Percentiles rank a stretch among this genome's conserved stretches.
Conservation (phyloP, 2,113 vertebrate genomes). For the Ahaetulla prasina region DNA sequence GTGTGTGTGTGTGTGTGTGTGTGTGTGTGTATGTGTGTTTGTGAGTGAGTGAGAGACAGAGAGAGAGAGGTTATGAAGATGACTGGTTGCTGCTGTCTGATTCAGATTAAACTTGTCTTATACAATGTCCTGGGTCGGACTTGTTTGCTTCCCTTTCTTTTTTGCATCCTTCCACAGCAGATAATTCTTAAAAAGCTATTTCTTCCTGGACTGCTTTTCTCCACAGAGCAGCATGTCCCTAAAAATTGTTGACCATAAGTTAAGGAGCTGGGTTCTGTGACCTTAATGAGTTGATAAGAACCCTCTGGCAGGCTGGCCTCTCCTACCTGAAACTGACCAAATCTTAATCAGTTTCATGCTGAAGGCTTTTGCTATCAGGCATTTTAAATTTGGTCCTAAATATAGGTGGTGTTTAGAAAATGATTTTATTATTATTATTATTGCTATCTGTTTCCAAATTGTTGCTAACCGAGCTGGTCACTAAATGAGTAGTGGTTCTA, state of each 20-base stretch:
- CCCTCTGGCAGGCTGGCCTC: neutral
- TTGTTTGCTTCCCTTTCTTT: neutral
- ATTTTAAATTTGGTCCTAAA: neutral
- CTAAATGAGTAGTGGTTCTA: neutral
- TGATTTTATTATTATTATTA: neutral
- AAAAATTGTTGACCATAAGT: no score
- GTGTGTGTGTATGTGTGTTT: no score
- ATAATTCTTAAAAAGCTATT: neutral
- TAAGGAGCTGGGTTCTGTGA: no score
- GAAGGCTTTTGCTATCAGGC: neutral
- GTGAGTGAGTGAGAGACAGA: no score
- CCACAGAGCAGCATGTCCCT: neutral
- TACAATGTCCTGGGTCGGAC: neutral
- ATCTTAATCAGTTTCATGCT: neutral
- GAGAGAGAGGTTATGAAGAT: neutral
- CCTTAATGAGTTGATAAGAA: neutral
- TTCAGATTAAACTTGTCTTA: neutral
- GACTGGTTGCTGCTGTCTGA: neutral
- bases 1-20: neutral
- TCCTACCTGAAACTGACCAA: neutral
- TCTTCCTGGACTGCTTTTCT: neutral
- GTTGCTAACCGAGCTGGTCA: neutral
- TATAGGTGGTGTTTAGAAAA: neutral
- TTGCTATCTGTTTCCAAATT: neutral
- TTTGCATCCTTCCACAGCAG: neutral